phyloP scores from a whole-genome alignment of 2,888 invertebrate genomes.

The Cacoxenus indagator region DNA sequence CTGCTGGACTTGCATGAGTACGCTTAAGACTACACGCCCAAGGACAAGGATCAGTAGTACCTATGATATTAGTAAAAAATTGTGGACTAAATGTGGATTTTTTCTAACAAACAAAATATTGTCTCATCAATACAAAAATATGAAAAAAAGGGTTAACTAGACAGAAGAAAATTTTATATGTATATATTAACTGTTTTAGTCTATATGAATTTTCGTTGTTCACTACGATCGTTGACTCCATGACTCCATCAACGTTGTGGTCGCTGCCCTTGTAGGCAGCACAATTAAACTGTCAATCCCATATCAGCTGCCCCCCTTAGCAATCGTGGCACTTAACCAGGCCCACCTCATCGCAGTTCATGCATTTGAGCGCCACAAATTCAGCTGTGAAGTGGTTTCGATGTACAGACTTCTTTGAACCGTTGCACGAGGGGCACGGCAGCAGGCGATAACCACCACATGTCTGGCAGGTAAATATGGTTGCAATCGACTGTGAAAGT shows the following conservation, averaged over 20 bases:
- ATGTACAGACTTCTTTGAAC: conserved; percentile 95
- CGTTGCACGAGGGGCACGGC: conserved; percentile 93
- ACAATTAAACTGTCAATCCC: background rate
- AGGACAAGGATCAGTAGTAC: background rate
- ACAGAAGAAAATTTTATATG: too few relatives aligned
- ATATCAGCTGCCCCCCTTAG: too few relatives aligned
- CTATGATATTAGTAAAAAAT: background rate
- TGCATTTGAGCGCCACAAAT: conserved; percentile 93
- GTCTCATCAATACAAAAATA: too few relatives aligned
- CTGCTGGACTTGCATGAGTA: background rate
- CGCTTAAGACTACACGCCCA: background rate
- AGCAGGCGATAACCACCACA: conserved; percentile 94
- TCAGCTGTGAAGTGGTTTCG: conserved; percentile 95
- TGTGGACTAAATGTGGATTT: background rate
- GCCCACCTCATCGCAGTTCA: conserved; percentile 96
- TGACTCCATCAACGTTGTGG: too few relatives aligned
- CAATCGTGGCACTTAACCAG: conserved; percentile 91
- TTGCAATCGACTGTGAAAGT: conserved; percentile 80
- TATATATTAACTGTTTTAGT: too few relatives aligned
- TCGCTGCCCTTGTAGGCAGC: too few relatives aligned
- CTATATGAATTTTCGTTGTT: too few relatives aligned
- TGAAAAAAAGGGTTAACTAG: background rate
- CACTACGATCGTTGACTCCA: too few relatives aligned
- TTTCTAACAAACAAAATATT: background rate
- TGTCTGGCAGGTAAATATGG: conserved; percentile 84